A percentile compares a stretch with the other conserved stretches of the same genome.
Evolutionary conservation across 2,797 vertebrate species (phyloP).

Genomic region (Australoheros facetus): DNA sequence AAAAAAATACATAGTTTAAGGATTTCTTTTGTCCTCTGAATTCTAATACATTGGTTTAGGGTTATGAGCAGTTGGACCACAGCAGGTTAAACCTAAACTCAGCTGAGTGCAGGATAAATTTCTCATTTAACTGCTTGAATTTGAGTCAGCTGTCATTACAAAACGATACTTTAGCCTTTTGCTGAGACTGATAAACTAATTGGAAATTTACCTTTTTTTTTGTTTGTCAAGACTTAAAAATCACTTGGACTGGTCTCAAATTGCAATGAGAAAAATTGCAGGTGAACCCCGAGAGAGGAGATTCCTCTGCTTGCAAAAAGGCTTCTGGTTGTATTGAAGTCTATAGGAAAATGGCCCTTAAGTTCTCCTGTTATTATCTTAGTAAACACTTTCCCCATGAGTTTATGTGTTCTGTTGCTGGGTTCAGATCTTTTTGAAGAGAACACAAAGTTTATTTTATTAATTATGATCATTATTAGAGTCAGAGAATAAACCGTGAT

Average conservation of each 20-base stretch:
- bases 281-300: no score
- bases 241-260: not conserved
- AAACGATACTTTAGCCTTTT: not conserved
- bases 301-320: no score
- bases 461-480: not conserved
- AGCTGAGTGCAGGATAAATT: not conserved
- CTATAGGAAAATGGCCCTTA: fast-evolving
- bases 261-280: not conserved
- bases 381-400: no score
- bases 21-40: no score
- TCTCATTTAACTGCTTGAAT: not conserved
- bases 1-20: no score
- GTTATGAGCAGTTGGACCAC: not conserved
- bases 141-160: not conserved
- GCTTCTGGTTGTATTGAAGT: no score
- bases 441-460: not conserved
- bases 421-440: no score
- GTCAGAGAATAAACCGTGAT: not conserved
- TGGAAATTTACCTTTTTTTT: not conserved
- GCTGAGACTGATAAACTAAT: fast-evolving
- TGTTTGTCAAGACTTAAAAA: not conserved
- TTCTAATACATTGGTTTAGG: no score
- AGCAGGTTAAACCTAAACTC: not conserved
- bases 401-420: no score
- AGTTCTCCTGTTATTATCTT: not conserved